These are phyloP conservation scores for Cryptocephalus moraei DNA, from an alignment of 2,888 invertebrate genomes.

Conservation along the genomic window DNA sequence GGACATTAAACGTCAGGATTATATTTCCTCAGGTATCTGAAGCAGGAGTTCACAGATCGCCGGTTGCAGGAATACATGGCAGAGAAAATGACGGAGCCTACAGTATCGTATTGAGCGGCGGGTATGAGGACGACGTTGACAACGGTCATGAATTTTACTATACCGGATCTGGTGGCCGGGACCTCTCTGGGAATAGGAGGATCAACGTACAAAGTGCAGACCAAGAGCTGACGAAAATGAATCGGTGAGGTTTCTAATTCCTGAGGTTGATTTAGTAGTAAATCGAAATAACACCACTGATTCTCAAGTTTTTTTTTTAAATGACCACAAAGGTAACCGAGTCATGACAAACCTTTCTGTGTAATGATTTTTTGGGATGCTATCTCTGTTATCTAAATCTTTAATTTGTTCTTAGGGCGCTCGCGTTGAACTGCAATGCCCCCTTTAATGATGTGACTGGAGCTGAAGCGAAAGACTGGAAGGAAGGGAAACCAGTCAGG, in stretches of 20 bases:
- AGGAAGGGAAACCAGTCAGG: constrained; percentile 63
- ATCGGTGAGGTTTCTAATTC: constrained; percentile 45
- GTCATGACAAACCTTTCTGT: no score
- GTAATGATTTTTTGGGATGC: no score
- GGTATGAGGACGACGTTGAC: constrained; percentile 78
- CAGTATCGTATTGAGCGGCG: constrained; percentile 71
- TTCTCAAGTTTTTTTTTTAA: no score
- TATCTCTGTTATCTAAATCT: no score
- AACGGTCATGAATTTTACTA: constrained; percentile 71
- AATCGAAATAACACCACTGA: no score
- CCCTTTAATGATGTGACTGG: constrained; percentile 52
- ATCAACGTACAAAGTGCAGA: constrained; percentile 71
- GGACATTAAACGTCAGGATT: no score
- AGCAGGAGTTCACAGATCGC: constrained; percentile 72
- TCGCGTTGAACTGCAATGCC: constrained; percentile 71
- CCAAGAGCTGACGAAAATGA: constrained; percentile 65
- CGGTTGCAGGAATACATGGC: constrained; percentile 77
- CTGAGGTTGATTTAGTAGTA: not conserved
- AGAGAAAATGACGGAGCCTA: constrained; percentile 68
- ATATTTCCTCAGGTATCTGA: constrained; percentile 45
- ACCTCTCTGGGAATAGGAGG: constrained; percentile 73
- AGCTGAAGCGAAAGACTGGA: constrained; percentile 63
- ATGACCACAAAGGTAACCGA: no score
- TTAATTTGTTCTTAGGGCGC: constrained; percentile 37
- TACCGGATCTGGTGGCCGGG: constrained; percentile 76